Percentiles rank a stretch among this genome's conserved stretches.
Evolutionary conservation across 2,888 invertebrate species (phyloP).

Genomic region (Apodemia mormo): DNA sequence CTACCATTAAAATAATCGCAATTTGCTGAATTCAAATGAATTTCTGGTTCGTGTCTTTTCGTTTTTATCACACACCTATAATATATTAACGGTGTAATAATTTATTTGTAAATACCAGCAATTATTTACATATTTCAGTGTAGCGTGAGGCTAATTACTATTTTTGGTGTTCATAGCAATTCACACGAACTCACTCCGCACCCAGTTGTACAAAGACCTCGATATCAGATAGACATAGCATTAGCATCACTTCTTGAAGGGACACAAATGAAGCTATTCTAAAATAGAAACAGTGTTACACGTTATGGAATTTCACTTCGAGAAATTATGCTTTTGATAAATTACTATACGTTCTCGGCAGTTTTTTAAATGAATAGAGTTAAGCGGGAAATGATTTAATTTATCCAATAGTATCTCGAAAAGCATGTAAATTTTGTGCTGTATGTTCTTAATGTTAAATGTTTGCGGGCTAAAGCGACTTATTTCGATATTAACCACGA

Average conservation of each 20-base stretch:
- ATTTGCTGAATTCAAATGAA: not conserved
- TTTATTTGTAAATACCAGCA: constrained; percentile 13
- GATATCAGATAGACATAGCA: not conserved
- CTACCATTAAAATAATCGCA: not conserved
- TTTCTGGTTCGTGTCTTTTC: not conserved
- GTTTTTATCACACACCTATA: not conserved
- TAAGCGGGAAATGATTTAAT: too few relatives aligned
- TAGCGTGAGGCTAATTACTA: constrained; percentile 18
- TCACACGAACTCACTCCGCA: constrained; percentile 8
- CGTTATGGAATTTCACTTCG: too few relatives aligned
- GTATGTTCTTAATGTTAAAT: too few relatives aligned
- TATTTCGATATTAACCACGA: too few relatives aligned
- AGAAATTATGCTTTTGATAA: too few relatives aligned
- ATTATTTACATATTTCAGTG: constrained; percentile 12
- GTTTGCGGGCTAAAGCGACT: too few relatives aligned
- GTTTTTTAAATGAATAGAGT: too few relatives aligned
- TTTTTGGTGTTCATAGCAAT: constrained; percentile 4
- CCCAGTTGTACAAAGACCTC: not conserved
- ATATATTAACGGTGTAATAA: constrained; percentile 4
- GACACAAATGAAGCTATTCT: not conserved
- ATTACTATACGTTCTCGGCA: too few relatives aligned
- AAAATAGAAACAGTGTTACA: not conserved
- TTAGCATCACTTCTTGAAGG: not conserved
- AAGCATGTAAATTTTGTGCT: too few relatives aligned
- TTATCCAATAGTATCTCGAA: too few relatives aligned